Evolutionary conservation across 2,113 vertebrate species (phyloP).

Genomic region (Balaenoptera acutorostrata): DNA sequence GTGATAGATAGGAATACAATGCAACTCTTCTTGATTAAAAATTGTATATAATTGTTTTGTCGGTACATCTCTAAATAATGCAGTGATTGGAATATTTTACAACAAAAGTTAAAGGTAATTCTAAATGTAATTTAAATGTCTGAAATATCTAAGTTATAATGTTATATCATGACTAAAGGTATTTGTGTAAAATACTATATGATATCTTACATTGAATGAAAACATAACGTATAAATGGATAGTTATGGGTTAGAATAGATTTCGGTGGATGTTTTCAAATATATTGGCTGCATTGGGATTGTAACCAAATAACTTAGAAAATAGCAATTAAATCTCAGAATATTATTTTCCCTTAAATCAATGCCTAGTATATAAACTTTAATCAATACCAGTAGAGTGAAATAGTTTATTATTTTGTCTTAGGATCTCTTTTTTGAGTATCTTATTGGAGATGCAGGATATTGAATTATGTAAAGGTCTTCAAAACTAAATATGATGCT

Average conservation of each 20-base stretch:
- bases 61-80: not conserved
- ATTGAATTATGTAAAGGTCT: not conserved
- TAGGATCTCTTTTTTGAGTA: not conserved
- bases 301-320: not conserved
- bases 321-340: not conserved
- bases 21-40: not conserved
- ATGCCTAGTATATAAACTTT: not conserved
- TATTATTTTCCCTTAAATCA: not conserved
- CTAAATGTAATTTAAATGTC: not conserved
- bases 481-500: not conserved
- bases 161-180: not conserved
- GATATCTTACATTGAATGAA: not conserved
- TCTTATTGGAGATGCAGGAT: not conserved
- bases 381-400: not conserved
- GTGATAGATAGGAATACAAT: not conserved
- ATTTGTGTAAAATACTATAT: not conserved
- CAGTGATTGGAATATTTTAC: not conserved
- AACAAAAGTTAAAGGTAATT: not conserved
- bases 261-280: not conserved
- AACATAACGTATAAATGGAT: not conserved
- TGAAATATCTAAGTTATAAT: not conserved
- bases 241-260: not conserved
- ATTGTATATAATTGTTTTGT: not conserved
- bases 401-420: not conserved
- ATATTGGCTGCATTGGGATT: not conserved